Base-by-base conservation (phyloP, 2,113 vertebrate species). In the Atractosteus spatula region DNA sequence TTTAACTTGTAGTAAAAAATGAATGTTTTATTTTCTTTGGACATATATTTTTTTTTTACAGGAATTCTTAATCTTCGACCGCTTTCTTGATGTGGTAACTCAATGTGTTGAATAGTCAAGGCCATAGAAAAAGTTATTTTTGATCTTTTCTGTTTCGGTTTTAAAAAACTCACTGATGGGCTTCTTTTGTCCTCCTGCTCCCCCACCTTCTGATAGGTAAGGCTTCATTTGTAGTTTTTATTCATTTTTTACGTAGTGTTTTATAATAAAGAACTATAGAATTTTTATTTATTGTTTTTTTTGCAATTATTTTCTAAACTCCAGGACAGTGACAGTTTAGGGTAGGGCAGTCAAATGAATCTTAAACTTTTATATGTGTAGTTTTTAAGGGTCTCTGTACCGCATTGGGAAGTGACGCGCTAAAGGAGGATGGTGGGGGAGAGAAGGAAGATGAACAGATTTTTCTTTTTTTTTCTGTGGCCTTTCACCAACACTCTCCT, bases 201-300 rank as follows among this genome's bases (percentile, higher is more conserved):
- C 77, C 75, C 75, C 77, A 61, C 71, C 81, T 72, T 84, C 76
- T 82, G 76, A 67, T 56, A 55, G 83, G 78, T 11, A 79, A 84
- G 86, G 84, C 85, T 88, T 88, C 80, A 77, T 86, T 89, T 86
- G 74, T 87, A 85, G 81, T 86, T 85, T 51, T 51, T 51, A 51
- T 51, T 51, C 47, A 51, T 51, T 51, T 51, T 83, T 81, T 78
- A 79, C 81, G 82, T 85, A 85, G 78, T 83, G 77, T 80, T 83
- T 83, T 77, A 70, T 83, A 79, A 81, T 80, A 84, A 84, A 51
- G 10, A 51, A 51, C 5, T 51, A 51, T 51, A 51, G 5, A 7
- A 51, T 69, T 88, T 87, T 86, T 77, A 87, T 89, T 92, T 92
- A 90, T 92, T 91, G 29, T 87, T 88, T 87, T 90, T 87, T 76